Conservation (phyloP, 1,140 invertebrate genomes). For the Tachypleus tridentatus region DNA sequence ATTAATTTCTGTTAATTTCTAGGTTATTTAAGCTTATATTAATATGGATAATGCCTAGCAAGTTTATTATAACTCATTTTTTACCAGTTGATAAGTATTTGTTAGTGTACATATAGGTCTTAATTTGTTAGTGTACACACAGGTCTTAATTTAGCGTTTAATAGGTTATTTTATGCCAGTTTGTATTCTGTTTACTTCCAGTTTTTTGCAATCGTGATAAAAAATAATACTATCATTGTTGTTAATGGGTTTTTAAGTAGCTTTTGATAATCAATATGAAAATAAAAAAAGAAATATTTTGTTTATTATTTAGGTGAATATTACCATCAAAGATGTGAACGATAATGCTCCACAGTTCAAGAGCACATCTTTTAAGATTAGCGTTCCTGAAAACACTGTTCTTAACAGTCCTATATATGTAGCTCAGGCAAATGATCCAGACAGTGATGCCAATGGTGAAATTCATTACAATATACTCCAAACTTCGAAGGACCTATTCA, state of each 20-base stretch:
- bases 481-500: constrained; percentile 48
- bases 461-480: constrained; percentile 58
- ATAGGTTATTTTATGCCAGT: no score
- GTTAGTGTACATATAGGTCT: no score
- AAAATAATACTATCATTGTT: no score
- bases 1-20: no score
- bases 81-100: no score
- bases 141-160: no score
- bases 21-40: no score
- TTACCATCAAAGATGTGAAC: constrained; percentile 80
- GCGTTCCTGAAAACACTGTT: constrained; percentile 73
- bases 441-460: constrained; percentile 57
- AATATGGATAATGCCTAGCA: no score
- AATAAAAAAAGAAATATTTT: constrained; percentile 4
- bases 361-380: constrained; percentile 61
- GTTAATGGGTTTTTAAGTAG: constrained; percentile 42
- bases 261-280: neutral
- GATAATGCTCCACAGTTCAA: constrained; percentile 83
- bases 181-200: neutral
- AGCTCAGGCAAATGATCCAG: constrained; percentile 68
- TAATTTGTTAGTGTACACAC: no score
- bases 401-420: constrained; percentile 65
- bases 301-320: constrained; percentile 55
- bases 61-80: no score
- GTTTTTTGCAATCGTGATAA: neutral